phyloP scores from a whole-genome alignment of 1,140 invertebrate species.

The Scaptomyza pallida region DNA sequence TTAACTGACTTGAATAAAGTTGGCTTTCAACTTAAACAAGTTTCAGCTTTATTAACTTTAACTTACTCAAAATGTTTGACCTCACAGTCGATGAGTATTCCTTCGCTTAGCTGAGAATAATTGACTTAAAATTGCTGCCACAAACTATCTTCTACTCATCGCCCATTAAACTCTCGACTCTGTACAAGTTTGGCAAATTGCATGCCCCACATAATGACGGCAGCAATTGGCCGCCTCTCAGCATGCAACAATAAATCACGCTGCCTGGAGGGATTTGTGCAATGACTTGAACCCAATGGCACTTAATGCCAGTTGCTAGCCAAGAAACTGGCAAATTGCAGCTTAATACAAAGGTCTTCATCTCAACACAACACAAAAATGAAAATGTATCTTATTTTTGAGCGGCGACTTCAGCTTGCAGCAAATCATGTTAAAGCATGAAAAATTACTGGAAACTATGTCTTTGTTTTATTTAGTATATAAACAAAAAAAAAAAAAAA shows the following conservation, averaged over 20 bases:
- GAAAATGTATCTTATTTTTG: not conserved
- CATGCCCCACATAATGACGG: slow-evolving; percentile 6
- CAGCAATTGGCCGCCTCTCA: too few species aligned
- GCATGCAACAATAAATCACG: slow-evolving; percentile 8
- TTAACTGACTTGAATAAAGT: not conserved
- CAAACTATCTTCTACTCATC: not conserved
- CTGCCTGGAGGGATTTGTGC: slow-evolving; percentile 1
- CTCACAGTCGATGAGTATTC: not conserved
- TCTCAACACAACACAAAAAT: not conserved
- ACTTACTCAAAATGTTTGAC: not conserved
- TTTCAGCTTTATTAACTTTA: not conserved
- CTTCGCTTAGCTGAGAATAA: not conserved
- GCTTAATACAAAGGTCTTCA: not conserved
- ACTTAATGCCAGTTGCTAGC: not conserved
- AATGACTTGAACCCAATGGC: not conserved
- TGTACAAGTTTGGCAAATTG: slow-evolving; percentile 20
- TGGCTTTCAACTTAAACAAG: not conserved
- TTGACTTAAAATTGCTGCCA: slow-evolving; percentile 2
- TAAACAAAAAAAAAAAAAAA: too few species aligned
- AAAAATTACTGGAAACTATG: too few species aligned
- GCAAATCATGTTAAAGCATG: too few species aligned
- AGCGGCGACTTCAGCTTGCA: not conserved
- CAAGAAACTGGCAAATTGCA: not conserved
- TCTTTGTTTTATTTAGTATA: too few species aligned
- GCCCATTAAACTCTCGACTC: slow-evolving; percentile 7